Evolutionary conservation across 2,797 vertebrate species (phyloP).

Genomic region (Sebastes ruberrimus): DNA sequence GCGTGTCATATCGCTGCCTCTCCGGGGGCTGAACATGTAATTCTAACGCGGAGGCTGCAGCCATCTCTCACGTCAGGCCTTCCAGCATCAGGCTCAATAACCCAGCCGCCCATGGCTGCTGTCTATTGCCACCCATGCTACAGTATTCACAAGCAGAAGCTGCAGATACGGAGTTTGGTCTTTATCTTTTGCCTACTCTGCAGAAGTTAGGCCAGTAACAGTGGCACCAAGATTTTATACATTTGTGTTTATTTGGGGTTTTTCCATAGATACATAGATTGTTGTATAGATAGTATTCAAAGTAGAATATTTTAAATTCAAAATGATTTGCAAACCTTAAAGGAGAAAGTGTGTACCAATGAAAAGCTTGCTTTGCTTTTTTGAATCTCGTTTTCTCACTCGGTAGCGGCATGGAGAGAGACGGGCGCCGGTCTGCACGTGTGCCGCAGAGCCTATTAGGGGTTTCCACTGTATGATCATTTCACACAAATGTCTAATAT

Average conservation of each 20-base stretch:
- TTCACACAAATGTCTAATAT: no score
- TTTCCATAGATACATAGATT: background rate
- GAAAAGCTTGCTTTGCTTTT: background rate
- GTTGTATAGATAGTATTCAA: background rate
- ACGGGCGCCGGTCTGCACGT: no score
- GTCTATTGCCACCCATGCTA: constrained; percentile 42
- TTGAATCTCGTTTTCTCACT: no score
- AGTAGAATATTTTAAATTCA: background rate
- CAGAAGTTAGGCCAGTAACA: background rate
- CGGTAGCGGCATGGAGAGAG: no score
- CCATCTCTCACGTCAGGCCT: constrained; percentile 71
- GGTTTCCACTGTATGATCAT: no score
- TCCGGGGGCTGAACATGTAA: constrained; percentile 72
- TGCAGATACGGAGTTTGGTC: background rate
- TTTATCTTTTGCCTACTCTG: background rate
- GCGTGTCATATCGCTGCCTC: constrained; percentile 78
- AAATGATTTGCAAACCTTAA: background rate
- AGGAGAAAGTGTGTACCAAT: background rate
- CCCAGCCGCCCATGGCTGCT: constrained; percentile 64
- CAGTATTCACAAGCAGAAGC: constrained; percentile 32
- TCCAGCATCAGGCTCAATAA: constrained; percentile 71
- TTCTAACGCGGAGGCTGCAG: constrained; percentile 74
- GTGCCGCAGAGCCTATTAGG: no score
- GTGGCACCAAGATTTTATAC: background rate
- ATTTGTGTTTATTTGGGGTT: background rate